Conservation (phyloP, 1,140 invertebrate genomes). For the Drosophila insularis region DNA sequence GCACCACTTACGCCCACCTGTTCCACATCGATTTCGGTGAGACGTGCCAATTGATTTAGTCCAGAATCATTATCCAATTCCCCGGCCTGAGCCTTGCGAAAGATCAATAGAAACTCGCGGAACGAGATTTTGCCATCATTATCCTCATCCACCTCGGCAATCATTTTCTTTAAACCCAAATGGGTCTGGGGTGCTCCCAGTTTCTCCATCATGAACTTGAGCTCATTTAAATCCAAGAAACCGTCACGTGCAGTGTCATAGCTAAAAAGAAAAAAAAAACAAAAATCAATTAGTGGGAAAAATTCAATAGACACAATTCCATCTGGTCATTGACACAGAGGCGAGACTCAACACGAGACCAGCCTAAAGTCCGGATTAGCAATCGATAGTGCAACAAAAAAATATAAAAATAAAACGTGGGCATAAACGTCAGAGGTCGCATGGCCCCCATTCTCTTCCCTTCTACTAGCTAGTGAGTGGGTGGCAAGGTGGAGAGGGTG, state of each 20-base stretch:
- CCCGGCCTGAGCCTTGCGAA: constrained; percentile 92
- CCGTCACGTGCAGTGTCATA: constrained; percentile 95
- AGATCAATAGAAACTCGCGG: constrained; percentile 95
- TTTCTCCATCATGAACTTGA: constrained; percentile 98
- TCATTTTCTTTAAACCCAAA: constrained; percentile 96
- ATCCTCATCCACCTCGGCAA: constrained; percentile 96
- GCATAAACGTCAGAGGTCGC: constrained; percentile 56
- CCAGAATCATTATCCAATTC: constrained; percentile 92
- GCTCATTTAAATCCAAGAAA: constrained; percentile 92
- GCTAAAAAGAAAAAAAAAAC: constrained; percentile 84
- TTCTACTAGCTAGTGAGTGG: constrained; percentile 1
- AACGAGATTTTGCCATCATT: constrained; percentile 94
- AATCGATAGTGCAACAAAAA: constrained; percentile 57
- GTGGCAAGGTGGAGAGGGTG: background rate
- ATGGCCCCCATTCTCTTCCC: constrained; percentile 6
- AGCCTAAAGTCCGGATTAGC: constrained; percentile 35
- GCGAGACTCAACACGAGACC: constrained; percentile 35
- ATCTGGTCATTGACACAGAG: constrained; percentile 37
- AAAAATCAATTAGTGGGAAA: constrained; percentile 28
- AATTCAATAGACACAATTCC: constrained; percentile 19
- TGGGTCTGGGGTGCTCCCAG: constrained; percentile 97
- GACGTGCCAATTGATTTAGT: constrained; percentile 90
- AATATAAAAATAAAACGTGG: constrained; percentile 22
- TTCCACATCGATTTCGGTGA: constrained; percentile 94
- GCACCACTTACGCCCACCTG: constrained; percentile 94